Evolutionary conservation across 2,113 vertebrate genomes (phyloP).

Genomic region (Rutilus rutilus): DNA sequence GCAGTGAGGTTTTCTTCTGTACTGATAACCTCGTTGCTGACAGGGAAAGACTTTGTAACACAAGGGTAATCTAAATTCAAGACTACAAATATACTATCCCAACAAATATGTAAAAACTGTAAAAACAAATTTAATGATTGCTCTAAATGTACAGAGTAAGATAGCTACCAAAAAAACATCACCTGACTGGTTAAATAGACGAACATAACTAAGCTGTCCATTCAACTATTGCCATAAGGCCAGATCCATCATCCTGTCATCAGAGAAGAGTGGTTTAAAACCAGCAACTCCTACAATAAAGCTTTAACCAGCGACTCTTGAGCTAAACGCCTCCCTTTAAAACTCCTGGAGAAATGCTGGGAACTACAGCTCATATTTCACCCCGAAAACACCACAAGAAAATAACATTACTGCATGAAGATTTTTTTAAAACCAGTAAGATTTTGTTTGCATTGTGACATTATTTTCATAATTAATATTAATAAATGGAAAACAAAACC

Average conservation of each 20-base stretch:
- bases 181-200: constrained; percentile 50
- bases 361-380: background rate
- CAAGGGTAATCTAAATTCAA: background rate
- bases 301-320: constrained; percentile 44
- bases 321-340: constrained; percentile 34
- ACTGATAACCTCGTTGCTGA: constrained; percentile 29
- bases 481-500: no score
- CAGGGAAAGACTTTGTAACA: constrained; percentile 26
- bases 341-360: constrained; percentile 48
- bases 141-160: constrained; percentile 45
- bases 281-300: constrained; percentile 52
- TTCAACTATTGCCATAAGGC: constrained; percentile 25
- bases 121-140: constrained; percentile 33
- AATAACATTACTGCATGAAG: background rate
- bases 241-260: constrained; percentile 29
- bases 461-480: background rate
- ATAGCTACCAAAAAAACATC: constrained; percentile 46
- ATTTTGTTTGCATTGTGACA: background rate
- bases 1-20: constrained; percentile 47
- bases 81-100: constrained; percentile 42
- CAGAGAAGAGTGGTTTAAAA: background rate
- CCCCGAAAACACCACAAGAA: background rate
- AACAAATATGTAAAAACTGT: constrained; percentile 28
- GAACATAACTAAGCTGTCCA: constrained; percentile 49
- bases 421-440: background rate